Conservation (phyloP, 2,888 invertebrate species). For the Chrysina gloriosa region DNA sequence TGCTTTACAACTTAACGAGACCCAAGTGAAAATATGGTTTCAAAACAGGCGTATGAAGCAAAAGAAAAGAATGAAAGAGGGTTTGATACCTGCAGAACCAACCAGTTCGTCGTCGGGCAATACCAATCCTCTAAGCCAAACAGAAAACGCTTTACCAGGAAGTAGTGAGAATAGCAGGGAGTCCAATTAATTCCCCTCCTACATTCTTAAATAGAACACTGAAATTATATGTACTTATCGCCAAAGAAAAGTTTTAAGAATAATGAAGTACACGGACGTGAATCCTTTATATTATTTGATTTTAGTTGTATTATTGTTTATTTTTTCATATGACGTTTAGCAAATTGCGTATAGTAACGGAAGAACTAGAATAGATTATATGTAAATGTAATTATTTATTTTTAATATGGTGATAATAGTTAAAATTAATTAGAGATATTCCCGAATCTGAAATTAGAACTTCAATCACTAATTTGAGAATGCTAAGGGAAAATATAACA, state of each 20-base stretch:
- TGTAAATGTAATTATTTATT: constrained; percentile 35
- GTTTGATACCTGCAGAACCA: constrained; percentile 75
- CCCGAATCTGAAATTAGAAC: constrained; percentile 1
- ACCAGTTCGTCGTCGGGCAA: constrained; percentile 65
- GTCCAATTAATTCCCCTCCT: constrained; percentile 65
- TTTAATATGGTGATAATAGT: constrained; percentile 20
- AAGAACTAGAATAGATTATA: constrained; percentile 15
- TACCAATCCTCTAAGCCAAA: constrained; percentile 62
- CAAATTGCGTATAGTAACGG: not conserved
- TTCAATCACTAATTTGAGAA: too few relatives aligned
- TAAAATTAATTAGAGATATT: not conserved
- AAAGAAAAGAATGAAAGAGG: constrained; percentile 96
- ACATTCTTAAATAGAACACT: constrained; percentile 19
- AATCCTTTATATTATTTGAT: constrained; percentile 10
- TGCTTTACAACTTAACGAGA: constrained; percentile 95
- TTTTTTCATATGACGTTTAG: constrained; percentile 1
- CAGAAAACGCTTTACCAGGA: constrained; percentile 63
- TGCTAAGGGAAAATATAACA: too few relatives aligned
- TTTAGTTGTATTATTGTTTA: constrained; percentile 20
- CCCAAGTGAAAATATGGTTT: constrained; percentile 98
- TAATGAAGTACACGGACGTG: constrained; percentile 22
- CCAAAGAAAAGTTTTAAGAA: constrained; percentile 41
- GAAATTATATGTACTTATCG: constrained; percentile 35
- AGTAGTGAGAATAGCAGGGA: constrained; percentile 81
- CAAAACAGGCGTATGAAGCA: constrained; percentile 99